Evolutionary conservation across 2,888 invertebrate species (phyloP).

Genomic region (Noctua janthina): DNA sequence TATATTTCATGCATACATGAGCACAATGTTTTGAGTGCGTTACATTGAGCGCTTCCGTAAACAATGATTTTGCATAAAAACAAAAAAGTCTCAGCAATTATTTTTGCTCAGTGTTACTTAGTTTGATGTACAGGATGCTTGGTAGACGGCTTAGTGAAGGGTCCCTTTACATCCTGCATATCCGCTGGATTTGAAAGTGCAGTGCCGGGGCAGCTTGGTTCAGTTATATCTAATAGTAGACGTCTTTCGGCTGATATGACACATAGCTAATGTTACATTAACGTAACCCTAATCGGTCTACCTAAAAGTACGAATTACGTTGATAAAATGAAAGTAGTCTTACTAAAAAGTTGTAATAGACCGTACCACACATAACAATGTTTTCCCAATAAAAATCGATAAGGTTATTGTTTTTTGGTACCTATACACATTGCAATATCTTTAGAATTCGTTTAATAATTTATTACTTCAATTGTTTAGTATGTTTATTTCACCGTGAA

Average conservation of each 20-base stretch:
- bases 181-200: neutral
- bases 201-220: neutral
- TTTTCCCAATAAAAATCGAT: neutral
- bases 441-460: neutral
- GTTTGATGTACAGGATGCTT: neutral
- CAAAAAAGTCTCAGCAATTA: neutral
- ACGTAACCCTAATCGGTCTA: neutral
- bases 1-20: neutral
- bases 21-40: neutral
- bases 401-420: neutral
- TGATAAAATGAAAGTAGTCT: neutral
- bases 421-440: neutral
- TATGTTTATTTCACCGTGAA: neutral
- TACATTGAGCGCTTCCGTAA: neutral
- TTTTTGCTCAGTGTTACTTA: neutral
- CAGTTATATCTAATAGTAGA: neutral
- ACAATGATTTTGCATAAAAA: neutral
- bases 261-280: neutral
- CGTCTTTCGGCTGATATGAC: neutral
- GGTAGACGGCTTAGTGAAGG: too few relatives aligned
- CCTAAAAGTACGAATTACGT: neutral
- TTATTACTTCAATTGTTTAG: neutral
- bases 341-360: neutral
- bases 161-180: too few relatives aligned
- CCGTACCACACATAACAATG: neutral